phyloP scores from a whole-genome alignment of 1,140 invertebrate species.

The Euura saliciscinereae region DNA sequence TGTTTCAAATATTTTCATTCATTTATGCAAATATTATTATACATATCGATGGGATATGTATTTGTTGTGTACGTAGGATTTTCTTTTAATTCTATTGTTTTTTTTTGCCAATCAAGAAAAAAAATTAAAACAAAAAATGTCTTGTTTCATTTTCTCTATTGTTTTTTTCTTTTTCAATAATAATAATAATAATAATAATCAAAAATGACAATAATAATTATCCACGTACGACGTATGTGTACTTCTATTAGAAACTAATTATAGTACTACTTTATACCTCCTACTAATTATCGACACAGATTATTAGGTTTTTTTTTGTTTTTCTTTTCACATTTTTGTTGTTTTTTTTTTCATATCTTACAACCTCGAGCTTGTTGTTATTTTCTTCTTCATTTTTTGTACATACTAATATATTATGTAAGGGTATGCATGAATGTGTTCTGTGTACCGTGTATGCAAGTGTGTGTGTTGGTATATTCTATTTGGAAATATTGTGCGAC shows the following conservation, averaged over 20 bases:
- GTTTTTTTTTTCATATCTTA: slow-evolving; percentile 27
- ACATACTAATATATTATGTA: no score
- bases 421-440: no score
- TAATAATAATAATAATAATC: no score
- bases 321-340: neutral
- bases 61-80: slow-evolving; percentile 34
- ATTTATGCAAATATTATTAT: slow-evolving; percentile 50
- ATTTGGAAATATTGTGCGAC: neutral
- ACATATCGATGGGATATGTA: slow-evolving; percentile 59
- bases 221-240: neutral
- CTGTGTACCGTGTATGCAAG: no score
- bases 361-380: slow-evolving; percentile 43
- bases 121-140: no score
- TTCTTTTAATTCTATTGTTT: no score
- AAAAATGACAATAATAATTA: no score
- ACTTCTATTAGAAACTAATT: neutral
- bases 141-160: no score
- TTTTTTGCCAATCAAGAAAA: no score
- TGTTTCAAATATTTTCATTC: slow-evolving; percentile 37
- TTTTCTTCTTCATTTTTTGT: neutral
- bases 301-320: slow-evolving; percentile 28
- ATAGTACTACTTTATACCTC: neutral
- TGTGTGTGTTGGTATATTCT: no score
- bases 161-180: no score
- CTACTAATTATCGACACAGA: slow-evolving; percentile 45